Evolutionary conservation across 2,113 vertebrate species (phyloP).

Genomic region (Hystrix cristata): DNA sequence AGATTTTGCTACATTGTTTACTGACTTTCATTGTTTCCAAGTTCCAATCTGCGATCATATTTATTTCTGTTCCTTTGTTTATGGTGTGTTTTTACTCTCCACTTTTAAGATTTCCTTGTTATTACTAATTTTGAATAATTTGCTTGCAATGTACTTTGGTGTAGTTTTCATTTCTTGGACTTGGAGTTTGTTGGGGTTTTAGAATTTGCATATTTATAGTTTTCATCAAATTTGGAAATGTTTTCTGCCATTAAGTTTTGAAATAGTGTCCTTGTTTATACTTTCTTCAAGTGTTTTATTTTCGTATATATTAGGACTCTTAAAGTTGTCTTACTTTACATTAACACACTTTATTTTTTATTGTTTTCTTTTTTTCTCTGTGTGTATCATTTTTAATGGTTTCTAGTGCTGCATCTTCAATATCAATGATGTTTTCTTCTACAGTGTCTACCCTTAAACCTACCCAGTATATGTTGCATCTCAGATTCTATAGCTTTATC

Average conservation of each 20-base stretch:
- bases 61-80: not conserved
- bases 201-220: not conserved
- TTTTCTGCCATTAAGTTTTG: not conserved
- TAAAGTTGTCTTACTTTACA: not conserved
- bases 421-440: not conserved
- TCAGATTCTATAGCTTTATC: not conserved
- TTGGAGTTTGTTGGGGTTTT: not conserved
- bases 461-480: not conserved
- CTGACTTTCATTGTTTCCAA: not conserved
- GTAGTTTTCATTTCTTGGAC: not conserved
- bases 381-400: not conserved
- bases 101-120: not conserved
- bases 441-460: not conserved
- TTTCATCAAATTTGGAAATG: not conserved
- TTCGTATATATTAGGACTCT: not conserved
- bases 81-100: not conserved
- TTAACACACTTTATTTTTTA: not conserved
- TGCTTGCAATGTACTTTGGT: not conserved
- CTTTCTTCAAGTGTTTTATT: not conserved
- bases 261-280: not conserved
- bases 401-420: not conserved
- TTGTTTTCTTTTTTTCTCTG: not conserved
- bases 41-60: not conserved
- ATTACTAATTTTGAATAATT: not conserved
- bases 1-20: not conserved